A percentile compares a stretch with the other conserved stretches of the same genome.
Conservation (phyloP, 1,140 invertebrate species). For the Aphidius ervi region DNA sequence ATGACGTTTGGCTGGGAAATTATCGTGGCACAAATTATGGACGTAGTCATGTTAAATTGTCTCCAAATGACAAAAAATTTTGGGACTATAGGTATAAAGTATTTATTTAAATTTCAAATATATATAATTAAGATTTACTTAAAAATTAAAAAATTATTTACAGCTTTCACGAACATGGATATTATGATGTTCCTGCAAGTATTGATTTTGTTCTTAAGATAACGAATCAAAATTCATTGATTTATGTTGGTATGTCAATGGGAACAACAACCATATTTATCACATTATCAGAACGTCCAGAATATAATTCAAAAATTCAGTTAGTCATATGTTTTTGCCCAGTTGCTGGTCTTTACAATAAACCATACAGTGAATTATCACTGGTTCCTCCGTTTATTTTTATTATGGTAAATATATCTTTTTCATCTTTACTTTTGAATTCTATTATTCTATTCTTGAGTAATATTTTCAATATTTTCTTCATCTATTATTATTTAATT, state of each 20-base stretch:
- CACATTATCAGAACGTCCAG: slow-evolving; percentile 49
- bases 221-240: too few relatives aligned
- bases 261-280: slow-evolving; percentile 59
- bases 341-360: slow-evolving; percentile 31
- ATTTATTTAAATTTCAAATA: slow-evolving; percentile 3
- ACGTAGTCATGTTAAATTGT: slow-evolving; percentile 45
- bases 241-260: slow-evolving; percentile 64
- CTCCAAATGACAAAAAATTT: slow-evolving; percentile 42
- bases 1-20: slow-evolving; percentile 70
- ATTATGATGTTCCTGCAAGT: slow-evolving; percentile 27
- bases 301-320: slow-evolving; percentile 57
- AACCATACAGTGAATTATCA: neutral
- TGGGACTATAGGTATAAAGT: slow-evolving; percentile 48
- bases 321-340: slow-evolving; percentile 56
- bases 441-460: too few relatives aligned
- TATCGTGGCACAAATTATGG: slow-evolving; percentile 64
- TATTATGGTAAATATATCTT: too few relatives aligned
- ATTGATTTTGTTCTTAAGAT: neutral
- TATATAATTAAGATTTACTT: neutral
- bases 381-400: neutral
- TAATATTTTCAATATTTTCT: too few relatives aligned
- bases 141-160: slow-evolving; percentile 9
- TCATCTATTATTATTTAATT: too few relatives aligned
- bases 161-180: slow-evolving; percentile 54
- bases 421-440: too few relatives aligned